phyloP scores from a whole-genome alignment of 2,113 vertebrate genomes.

The Mastomys natalensis region DNA sequence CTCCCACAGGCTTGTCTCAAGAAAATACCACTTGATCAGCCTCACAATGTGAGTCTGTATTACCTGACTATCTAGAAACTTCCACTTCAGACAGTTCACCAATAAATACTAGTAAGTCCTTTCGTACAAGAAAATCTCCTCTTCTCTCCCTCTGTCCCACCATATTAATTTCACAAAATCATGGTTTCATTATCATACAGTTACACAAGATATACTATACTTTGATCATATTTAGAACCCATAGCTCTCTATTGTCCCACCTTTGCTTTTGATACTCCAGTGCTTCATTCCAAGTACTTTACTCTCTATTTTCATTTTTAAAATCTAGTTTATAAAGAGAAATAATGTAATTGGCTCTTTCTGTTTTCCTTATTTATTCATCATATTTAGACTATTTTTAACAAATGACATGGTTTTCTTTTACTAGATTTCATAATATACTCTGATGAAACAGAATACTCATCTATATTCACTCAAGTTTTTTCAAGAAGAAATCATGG shows the following conservation, averaged over 20 bases:
- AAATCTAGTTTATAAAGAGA: neutral
- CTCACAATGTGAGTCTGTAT: too few relatives aligned
- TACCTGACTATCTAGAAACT: too few relatives aligned
- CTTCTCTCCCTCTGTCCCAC: too few relatives aligned
- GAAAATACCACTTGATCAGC: too few relatives aligned
- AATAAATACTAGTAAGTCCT: neutral
- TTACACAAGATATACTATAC: neutral
- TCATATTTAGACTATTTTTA: neutral
- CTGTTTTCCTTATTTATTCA: neutral
- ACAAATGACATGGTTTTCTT: neutral
- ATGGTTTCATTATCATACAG: neutral
- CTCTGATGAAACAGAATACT: neutral
- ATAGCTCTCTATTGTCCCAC: neutral
- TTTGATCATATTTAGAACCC: neutral
- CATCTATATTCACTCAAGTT: neutral
- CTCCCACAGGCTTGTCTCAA: too few relatives aligned
- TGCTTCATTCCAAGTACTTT: neutral
- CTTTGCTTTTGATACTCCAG: neutral
- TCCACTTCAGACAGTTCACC: neutral
- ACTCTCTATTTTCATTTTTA: neutral
- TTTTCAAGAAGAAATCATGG: neutral
- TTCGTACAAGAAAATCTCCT: neutral
- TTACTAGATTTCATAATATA: neutral
- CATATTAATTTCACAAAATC: neutral
- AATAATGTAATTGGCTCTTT: neutral